phyloP scores from a whole-genome alignment of 2,113 vertebrate genomes.

The Dicrurus megarhynchus region DNA sequence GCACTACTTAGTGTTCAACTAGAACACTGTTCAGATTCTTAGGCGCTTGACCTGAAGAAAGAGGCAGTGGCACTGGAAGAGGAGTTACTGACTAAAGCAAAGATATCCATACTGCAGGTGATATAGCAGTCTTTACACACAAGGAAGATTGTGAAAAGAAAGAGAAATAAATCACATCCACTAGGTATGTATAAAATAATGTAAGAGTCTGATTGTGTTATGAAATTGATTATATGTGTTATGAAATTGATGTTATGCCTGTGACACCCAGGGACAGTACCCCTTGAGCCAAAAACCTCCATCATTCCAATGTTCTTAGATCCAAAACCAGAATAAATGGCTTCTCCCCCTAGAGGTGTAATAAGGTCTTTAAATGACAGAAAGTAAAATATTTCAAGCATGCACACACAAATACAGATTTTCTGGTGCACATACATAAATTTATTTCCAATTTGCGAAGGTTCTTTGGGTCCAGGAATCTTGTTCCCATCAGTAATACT shows the following conservation, averaged over 20 bases:
- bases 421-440: background rate
- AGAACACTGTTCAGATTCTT: background rate
- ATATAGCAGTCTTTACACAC: background rate
- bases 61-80: background rate
- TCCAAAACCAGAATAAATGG: background rate
- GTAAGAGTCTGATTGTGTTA: background rate
- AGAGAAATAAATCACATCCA: background rate
- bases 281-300: background rate
- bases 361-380: background rate
- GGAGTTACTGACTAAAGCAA: background rate
- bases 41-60: background rate
- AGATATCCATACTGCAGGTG: background rate
- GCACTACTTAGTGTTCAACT: background rate
- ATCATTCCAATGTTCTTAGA: background rate
- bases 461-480: background rate
- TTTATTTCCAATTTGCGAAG: background rate
- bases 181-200: background rate
- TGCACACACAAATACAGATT: background rate
- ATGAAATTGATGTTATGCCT: background rate
- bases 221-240: background rate
- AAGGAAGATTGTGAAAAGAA: background rate
- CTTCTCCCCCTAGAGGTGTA: background rate
- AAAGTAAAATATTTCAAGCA: background rate
- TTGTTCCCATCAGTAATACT: background rate
- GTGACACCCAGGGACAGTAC: background rate